A percentile compares a stretch with the other conserved stretches of the same genome.
phyloP scores from a whole-genome alignment of 2,113 vertebrate genomes.

The Oncorhynchus keta region DNA sequence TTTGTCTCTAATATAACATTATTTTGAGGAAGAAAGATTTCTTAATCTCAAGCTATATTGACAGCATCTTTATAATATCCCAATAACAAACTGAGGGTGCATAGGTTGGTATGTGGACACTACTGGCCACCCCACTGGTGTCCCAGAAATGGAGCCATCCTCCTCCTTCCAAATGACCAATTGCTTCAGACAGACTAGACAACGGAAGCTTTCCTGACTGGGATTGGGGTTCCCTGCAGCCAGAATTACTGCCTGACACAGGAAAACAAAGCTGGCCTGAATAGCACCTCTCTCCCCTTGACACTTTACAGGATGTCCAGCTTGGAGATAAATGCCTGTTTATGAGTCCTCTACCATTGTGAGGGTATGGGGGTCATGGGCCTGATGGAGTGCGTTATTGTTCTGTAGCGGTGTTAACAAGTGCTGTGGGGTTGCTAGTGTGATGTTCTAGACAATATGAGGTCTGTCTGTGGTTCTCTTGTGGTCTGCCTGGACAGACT shows the following conservation, averaged over 20 bases:
- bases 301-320: slow-evolving; percentile 75
- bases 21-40: background rate
- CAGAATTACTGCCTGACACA: slow-evolving; percentile 48
- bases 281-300: slow-evolving; percentile 66
- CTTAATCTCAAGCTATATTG: background rate
- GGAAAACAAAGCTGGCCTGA: slow-evolving; percentile 55
- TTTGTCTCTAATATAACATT: too few relatives aligned
- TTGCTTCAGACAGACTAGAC: slow-evolving; percentile 23
- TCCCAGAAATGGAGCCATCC: slow-evolving; percentile 39
- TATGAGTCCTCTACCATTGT: slow-evolving; percentile 80
- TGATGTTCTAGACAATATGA: slow-evolving; percentile 60
- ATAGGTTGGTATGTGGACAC: background rate
- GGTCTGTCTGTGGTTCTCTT: slow-evolving; percentile 38
- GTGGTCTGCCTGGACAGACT: slow-evolving; percentile 45
- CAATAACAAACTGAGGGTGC: background rate
- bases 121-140: slow-evolving; percentile 20
- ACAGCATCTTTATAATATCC: background rate
- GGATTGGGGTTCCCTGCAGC: slow-evolving; percentile 38
- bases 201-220: slow-evolving; percentile 11
- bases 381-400: slow-evolving; percentile 82
- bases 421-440: slow-evolving; percentile 54
- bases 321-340: slow-evolving; percentile 80
- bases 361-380: slow-evolving; percentile 73
- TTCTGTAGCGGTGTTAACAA: slow-evolving; percentile 72
- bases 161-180: slow-evolving; percentile 31